These are phyloP conservation scores for Atherinosoma microstoma DNA, from an alignment of 2,797 vertebrate species.

Conservation along the genomic window DNA sequence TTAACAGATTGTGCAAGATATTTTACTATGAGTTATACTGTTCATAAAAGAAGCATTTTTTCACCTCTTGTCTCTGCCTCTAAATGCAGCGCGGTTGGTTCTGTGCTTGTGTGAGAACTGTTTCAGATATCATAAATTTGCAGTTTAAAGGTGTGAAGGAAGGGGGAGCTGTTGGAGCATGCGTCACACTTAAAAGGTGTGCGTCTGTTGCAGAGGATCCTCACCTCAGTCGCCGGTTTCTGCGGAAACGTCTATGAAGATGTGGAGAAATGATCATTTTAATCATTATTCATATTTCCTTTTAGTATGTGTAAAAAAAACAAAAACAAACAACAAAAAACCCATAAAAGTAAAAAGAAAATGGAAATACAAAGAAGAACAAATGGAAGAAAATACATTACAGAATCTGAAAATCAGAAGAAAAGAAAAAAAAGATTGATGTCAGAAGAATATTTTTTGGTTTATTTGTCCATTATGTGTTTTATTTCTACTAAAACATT, in stretches of 20 bases:
- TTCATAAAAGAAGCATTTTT: slow-evolving; percentile 46
- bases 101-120: not conserved
- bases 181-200: not conserved
- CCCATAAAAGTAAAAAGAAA: too few relatives aligned
- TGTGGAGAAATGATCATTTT: not conserved
- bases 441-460: too few relatives aligned
- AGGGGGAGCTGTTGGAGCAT: slow-evolving; percentile 46
- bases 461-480: too few relatives aligned
- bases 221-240: not conserved
- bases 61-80: slow-evolving; percentile 14
- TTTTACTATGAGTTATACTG: slow-evolving; percentile 41
- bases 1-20: slow-evolving; percentile 28
- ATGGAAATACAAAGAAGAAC: too few relatives aligned
- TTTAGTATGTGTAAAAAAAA: not conserved
- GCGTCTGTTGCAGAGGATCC: not conserved
- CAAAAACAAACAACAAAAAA: too few relatives aligned
- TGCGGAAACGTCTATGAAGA: not conserved
- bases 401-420: too few relatives aligned
- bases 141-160: slow-evolving; percentile 14
- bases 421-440: too few relatives aligned
- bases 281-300: not conserved
- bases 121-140: slow-evolving; percentile 6
- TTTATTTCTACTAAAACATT: too few relatives aligned
- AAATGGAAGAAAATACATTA: too few relatives aligned
- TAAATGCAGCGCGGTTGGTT: not conserved